Conservation (phyloP, 2,888 invertebrate genomes). For the Tenthredo distinguenda region DNA sequence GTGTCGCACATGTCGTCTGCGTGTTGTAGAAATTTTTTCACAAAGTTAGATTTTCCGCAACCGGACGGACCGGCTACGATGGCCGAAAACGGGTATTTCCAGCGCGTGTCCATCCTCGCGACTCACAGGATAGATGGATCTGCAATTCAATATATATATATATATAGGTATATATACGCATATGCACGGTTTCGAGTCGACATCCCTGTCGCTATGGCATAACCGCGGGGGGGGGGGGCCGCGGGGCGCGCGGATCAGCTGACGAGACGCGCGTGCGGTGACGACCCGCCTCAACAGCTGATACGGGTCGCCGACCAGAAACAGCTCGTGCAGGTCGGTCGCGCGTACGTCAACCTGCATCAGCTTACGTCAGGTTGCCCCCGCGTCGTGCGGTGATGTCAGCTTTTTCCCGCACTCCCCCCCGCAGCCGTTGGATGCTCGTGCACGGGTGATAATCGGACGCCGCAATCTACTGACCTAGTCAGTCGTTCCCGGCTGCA, state of each 20-base stretch:
- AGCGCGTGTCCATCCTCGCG: too few species aligned
- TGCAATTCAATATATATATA: neutral
- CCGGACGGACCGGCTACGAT: too few species aligned
- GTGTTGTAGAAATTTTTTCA: too few species aligned
- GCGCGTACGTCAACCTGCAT: neutral
- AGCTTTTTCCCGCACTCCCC: too few species aligned
- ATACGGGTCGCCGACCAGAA: neutral
- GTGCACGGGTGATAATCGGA: too few species aligned
- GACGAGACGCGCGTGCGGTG: neutral
- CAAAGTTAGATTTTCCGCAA: too few species aligned
- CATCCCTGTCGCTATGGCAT: neutral
- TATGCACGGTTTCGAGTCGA: neutral
- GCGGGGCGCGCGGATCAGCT: neutral
- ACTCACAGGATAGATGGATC: neutral
- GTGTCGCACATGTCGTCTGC: too few species aligned
- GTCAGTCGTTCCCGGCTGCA: too few species aligned
- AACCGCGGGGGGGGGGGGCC: slow-evolving; percentile 7
- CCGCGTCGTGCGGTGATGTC: neutral
- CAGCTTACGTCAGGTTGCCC: neutral
- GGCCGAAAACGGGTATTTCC: too few species aligned
- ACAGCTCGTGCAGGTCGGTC: neutral
- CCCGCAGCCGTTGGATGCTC: too few species aligned
- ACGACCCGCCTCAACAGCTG: neutral
- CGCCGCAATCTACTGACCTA: too few species aligned
- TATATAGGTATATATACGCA: neutral